Evolutionary conservation across 2,113 vertebrate genomes (phyloP), one percentile per base, ranked within the genome.

Genomic region (Sisor rabdophorus): DNA sequence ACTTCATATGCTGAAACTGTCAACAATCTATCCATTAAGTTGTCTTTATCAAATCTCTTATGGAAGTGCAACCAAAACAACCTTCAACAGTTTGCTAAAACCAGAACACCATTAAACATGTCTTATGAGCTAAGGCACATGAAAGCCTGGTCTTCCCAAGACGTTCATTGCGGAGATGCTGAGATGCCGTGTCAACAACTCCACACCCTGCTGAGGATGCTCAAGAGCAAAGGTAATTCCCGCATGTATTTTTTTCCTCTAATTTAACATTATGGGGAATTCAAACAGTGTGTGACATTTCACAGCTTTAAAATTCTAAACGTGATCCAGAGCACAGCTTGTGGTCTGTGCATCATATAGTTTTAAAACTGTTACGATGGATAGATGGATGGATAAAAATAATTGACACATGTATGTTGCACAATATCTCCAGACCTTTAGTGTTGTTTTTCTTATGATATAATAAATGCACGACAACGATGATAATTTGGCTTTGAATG

Each of bases 151-250:
- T 28, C n/a, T 58, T 72, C 70, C 70, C 70, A 70, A 32, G 67
- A 52, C 56, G 16, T 61, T 11, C 56, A n/a, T n/a, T n/a, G n/a
- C n/a, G 32, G 32, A 36, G 32, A 61, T 71, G 56, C n/a, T 71
- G 76, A 77, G 56, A 71, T 71, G 47, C 15, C 16, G 22, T 77
- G 76, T 77, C 76, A 71, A 77, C 76, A 77, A 71, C 65, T 77
- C 76, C 61, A 11, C 76, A 71, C 67, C 56, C 76, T 54, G 40
- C 40, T 10, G 40, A 44, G 67, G n/a, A 77, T 48, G 56, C 44
- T 70, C 65, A 60, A 60, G 65, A 77, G 52, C 11, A 2, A 54
- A 65, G 58, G 36, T 48, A 53, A 68, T 44, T 76, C 64, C 61
- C 47, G 61, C 16, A 16, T 2, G 4, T 28, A 64, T 44, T 75